Evolutionary conservation across 2,113 vertebrate genomes (phyloP), one percentile per base, ranked within the genome.

Genomic region (Eira barbara): DNA sequence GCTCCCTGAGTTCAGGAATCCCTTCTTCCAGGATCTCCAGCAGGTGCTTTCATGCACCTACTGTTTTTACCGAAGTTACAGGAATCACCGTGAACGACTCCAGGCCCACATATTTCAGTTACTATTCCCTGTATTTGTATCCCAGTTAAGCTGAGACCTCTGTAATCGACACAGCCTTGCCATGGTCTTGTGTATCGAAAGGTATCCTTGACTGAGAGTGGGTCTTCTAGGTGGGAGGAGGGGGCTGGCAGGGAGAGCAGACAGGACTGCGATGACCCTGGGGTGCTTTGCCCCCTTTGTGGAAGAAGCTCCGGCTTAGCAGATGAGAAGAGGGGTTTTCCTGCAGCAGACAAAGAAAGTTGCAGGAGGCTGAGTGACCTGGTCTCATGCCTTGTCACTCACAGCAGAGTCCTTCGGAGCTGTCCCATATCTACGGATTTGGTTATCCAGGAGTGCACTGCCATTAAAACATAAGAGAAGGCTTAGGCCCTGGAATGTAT

Each of bases 391-490:
- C 31, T 13, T 31, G 15, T 31, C 76, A 15, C 79, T 73, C 15
- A 5, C 7, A 39, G 57, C 67, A n/a, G 78, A 42, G 11, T 7
- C n/a, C n/a, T 88, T 39, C 2, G 20, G 45, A 36, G 78, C 63
- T 31, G 1, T 34, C 9, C 1, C 0, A 0, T 23, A 1, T 25
- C 81, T n/a, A 7, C 23, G 15, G 52, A 34, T 89, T 67, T 42
- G 17, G 6, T 65, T 78, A 67, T 76, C 93, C 63, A 39, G 47
- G 18, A 31, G 10, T 36, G 23, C 14, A 76, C 36, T 86, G 55
- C 47, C 39, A 7, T 31, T 42, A 91, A 69, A 90, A 61, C 39
- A 13, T 4, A 78, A 59, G 39, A 36, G 29, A 73, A 36, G 90
- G 76, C 34, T 13, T 82, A 81, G 39, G 71, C 57, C 3, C 42